These are phyloP conservation scores for Varecia variegata DNA, from an alignment of 2,797 vertebrate genomes.

Conservation along the genomic window DNA sequence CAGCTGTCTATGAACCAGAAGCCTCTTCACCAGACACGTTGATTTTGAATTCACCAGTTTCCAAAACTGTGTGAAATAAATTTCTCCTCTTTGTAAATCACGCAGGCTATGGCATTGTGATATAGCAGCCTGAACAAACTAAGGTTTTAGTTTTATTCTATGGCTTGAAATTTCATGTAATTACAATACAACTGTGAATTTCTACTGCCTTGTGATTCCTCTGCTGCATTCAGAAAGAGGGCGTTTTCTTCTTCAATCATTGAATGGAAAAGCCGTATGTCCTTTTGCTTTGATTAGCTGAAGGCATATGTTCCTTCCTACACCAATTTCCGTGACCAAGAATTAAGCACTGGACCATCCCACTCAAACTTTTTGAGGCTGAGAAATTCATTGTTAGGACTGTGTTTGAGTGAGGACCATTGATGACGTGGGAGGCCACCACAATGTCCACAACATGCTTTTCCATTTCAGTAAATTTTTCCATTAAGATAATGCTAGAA, in stretches of 20 bases:
- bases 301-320: not conserved
- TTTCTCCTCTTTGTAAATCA: not conserved
- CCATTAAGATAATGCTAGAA: not conserved
- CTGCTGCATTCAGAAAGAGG: not conserved
- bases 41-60: not conserved
- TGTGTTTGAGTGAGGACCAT: not conserved
- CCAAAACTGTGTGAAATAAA: not conserved
- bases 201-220: not conserved
- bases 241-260: not conserved
- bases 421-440: not conserved
- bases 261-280: not conserved
- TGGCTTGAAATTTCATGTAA: not conserved
- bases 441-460: not conserved
- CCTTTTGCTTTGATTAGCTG: not conserved
- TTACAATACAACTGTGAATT: not conserved
- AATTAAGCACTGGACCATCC: not conserved
- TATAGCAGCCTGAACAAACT: not conserved
- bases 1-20: not conserved
- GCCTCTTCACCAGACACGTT: not conserved
- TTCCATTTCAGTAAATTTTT: not conserved
- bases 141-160: not conserved
- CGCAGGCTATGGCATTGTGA: not conserved
- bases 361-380: not conserved
- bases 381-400: not conserved
- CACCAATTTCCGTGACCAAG: not conserved